A percentile compares a stretch with the other conserved stretches of the same genome.
Conservation (phyloP, 2,113 vertebrate genomes). For the Salvelinus fontinalis region DNA sequence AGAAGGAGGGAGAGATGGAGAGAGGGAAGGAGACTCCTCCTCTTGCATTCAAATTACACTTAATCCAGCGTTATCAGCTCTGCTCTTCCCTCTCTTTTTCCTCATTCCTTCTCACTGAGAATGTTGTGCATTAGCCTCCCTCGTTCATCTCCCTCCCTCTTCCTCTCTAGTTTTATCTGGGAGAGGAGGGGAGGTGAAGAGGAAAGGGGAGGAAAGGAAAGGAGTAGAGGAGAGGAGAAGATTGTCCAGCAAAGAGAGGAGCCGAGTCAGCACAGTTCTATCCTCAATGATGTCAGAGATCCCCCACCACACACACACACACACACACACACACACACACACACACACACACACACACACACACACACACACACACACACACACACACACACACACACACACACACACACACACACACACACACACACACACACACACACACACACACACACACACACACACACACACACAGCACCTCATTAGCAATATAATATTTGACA, state of each 20-base stretch:
- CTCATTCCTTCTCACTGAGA: constrained; percentile 36
- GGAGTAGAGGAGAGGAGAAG: constrained; percentile 16
- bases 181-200: not conserved
- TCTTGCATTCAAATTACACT: constrained; percentile 63
- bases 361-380: not conserved
- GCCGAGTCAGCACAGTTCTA: constrained; percentile 68
- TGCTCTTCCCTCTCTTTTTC: constrained; percentile 27
- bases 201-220: not conserved
- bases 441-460: too few species aligned
- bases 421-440: not conserved
- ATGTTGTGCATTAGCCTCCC: constrained; percentile 32
- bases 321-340: too few species aligned
- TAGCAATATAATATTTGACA: not conserved
- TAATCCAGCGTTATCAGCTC: constrained; percentile 54
- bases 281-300: constrained; percentile 62
- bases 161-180: constrained; percentile 50
- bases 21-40: constrained; percentile 39
- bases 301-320: constrained; percentile 9
- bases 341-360: not conserved
- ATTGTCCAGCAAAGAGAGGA: constrained; percentile 61
- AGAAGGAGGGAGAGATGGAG: constrained; percentile 32
- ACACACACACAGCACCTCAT: not conserved
- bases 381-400: not conserved
- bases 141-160: constrained; percentile 53
- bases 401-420: not conserved